Evolutionary conservation across 2,113 vertebrate genomes (phyloP), one percentile per base, ranked within the genome.

Genomic region (Grammomys surdaster): DNA sequence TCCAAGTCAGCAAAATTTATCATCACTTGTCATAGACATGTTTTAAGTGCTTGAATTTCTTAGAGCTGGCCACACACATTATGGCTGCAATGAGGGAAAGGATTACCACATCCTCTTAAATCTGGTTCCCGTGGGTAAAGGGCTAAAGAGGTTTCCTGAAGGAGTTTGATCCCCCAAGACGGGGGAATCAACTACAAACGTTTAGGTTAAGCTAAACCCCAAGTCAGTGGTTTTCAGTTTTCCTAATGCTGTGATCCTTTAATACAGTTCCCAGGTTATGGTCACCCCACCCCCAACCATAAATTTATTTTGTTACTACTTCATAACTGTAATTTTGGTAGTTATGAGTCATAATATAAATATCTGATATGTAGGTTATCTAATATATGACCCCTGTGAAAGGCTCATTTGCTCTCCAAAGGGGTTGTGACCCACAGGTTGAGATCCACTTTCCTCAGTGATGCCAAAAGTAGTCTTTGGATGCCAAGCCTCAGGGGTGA

Each of bases 31-130:
- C 40, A 90, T 14, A 78, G 60, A 70, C 75, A 75, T 80, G 26
- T 84, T 60, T 86, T 65, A 60, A 60, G 26, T 77, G 56, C 78
- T 51, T 78, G 40, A 87, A 75, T 89, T 90, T 94, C 84, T 95
- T 90, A 33, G 89, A 95, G 56, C 56, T 93, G 48, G 43, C 80
- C 33, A 48, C 28, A 56, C n/a, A 95, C 69, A n/a, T 31, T 14
- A 65, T 95, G 51, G 24, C 22, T 77, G 36, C 4, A 1, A 33
- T 80, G 69, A 93, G 43, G 69, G 16, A 40, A 7, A 82, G 65
- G 75, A 65, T 90, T 51, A 33, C 48, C n/a, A 43, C 56, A n/a
- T 76, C 5, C 26, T 80, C 33, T 84, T 92, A 94, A 87, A 90
- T 76, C 56, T 90, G 84, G 40, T 82, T 90, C 46, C 17, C 7